Conservation (phyloP, 2,113 vertebrate species). For the Natator depressus region DNA sequence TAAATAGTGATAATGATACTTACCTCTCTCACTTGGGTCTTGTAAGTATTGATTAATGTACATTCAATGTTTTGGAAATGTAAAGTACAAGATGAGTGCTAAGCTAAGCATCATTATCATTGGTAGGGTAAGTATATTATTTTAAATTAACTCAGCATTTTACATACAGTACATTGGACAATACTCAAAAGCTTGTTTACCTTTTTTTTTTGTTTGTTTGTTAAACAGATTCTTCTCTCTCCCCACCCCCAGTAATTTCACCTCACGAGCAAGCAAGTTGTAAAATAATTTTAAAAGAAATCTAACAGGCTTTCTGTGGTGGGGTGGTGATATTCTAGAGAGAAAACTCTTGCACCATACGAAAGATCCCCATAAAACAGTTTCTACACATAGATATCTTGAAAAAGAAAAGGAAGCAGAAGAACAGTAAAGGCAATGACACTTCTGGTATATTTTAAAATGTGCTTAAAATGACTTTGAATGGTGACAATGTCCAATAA, state of each 20-base stretch:
- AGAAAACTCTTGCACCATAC: conserved; percentile 30
- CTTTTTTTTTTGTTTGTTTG: neutral
- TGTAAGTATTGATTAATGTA: conserved; percentile 16
- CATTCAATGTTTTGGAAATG: conserved; percentile 15
- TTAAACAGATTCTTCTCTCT: conserved; percentile 5
- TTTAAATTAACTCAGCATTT: conserved; percentile 25
- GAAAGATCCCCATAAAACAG: conserved; percentile 12
- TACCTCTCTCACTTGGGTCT: conserved; percentile 34
- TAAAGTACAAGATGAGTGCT: conserved; percentile 37
- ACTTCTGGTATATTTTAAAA: neutral
- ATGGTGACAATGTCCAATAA: neutral
- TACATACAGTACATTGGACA: conserved; percentile 22
- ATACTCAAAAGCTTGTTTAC: conserved; percentile 19
- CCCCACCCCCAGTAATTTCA: neutral
- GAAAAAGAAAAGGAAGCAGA: neutral
- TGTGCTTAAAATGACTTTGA: neutral
- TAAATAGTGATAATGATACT: conserved; percentile 28
- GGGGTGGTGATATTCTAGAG: neutral
- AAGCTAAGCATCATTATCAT: conserved; percentile 21
- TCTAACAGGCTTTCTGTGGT: conserved; percentile 9
- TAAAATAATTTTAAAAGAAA: conserved; percentile 57
- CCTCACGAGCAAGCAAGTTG: conserved; percentile 28
- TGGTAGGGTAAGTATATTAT: conserved; percentile 1
- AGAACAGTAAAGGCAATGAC: neutral
- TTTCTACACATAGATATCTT: conserved; percentile 2